Base-by-base conservation (phyloP, 2,113 vertebrate genomes). In the Rallus limicola region DNA sequence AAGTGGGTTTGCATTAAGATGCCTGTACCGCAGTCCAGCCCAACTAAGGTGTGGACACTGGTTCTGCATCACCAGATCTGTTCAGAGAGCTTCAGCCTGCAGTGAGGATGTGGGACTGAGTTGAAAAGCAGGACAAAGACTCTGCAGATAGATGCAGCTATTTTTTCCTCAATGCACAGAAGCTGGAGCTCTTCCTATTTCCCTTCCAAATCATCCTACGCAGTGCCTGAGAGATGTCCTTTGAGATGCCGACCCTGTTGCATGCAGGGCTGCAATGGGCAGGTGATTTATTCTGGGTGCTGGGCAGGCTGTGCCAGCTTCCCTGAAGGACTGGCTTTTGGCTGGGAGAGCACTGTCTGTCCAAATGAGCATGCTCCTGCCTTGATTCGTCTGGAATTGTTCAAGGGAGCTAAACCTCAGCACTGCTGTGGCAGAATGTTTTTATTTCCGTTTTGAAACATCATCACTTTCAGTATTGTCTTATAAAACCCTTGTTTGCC, bases 391-490 rank as follows among this genome's bases (percentile, higher is more conserved):
- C 69, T 81, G 83, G 72, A 86, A 81, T 89, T 89, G 70, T 28
- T 89, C 65, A 86, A 78, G 68, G 46, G 80, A 94, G 64, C 28
- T 72, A 91, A 94, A 94, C 38, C 72, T 75, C 77, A 36, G 86
- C 56, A 28, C n/a, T 59, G 68, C 71, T 91, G 72, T 0, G 3
- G 86, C 3, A 84, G 20, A 78, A 33, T 11, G 33, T 67, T 95
- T 67, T 94, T 13, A 85, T 90, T 93, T 92, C 36, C 56, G 31
- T 62, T 93, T 50, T 70, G 60, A 93, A 78, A 75, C 69, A 50
- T 84, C 68, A 64, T 60, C 55, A 13, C 20, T 93, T 94, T 24
- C 46, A 20, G 18, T 63, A 84, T 81, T 86, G 26, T 50, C 46
- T 65, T 40, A 14, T 15, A 63, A 65, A 48, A 62, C 28, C 50